These are phyloP conservation scores for Coreius guichenoti DNA, from an alignment of 2,797 vertebrate genomes.

Conservation along the genomic window DNA sequence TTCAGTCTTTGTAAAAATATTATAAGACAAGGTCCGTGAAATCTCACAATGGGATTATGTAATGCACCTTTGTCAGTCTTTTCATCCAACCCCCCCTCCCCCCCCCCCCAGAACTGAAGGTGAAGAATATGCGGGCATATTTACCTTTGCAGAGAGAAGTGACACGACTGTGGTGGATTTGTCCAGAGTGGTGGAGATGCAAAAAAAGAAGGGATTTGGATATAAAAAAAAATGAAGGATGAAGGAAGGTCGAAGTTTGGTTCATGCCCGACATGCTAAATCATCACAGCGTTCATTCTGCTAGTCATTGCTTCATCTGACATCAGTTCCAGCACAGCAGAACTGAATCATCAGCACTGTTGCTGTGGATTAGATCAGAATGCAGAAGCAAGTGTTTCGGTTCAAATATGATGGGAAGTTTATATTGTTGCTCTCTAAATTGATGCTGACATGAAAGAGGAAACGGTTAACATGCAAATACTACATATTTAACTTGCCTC, in stretches of 20 bases:
- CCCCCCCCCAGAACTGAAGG: too few relatives aligned
- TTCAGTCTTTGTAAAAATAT: constrained; percentile 69
- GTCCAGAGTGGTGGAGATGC: background rate
- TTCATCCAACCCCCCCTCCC: background rate
- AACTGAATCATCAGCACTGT: constrained; percentile 15
- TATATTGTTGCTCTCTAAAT: constrained; percentile 13
- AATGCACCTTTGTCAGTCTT: constrained; percentile 72
- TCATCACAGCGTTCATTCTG: background rate
- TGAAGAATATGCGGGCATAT: constrained; percentile 40
- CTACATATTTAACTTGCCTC: background rate
- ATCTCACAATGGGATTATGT: constrained; percentile 81
- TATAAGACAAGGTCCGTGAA: constrained; percentile 78
- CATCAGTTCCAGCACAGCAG: constrained; percentile 20
- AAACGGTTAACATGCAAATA: background rate
- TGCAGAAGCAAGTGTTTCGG: constrained; percentile 40
- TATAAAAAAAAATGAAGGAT: background rate
- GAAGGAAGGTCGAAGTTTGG: background rate
- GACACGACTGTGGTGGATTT: background rate
- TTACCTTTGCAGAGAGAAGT: background rate
- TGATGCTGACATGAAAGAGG: constrained; percentile 20
- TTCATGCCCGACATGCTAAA: background rate
- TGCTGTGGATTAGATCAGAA: constrained; percentile 17
- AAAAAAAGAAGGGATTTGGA: background rate
- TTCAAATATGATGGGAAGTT: constrained; percentile 39
- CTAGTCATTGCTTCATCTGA: background rate